Conservation (phyloP, 2,797 vertebrate species). For the Muscicapa comitata region DNA sequence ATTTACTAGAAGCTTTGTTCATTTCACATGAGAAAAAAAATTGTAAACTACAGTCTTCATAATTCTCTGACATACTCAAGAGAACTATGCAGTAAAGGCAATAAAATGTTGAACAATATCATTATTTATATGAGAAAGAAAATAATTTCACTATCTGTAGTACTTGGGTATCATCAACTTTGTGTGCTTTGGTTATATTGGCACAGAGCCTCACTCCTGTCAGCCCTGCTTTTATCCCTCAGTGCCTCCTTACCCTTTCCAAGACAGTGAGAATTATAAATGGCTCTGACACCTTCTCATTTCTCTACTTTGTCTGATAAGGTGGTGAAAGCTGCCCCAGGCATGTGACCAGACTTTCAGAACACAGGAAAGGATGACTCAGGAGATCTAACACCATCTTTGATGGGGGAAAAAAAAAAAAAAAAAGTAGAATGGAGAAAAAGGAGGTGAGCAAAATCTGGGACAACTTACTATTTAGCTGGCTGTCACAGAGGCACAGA, state of each 20-base stretch:
- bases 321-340: neutral
- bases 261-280: neutral
- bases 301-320: neutral
- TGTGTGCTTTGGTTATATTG: neutral
- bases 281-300: neutral
- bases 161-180: neutral
- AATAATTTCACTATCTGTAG: neutral
- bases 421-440: neutral
- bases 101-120: slow-evolving; percentile 10
- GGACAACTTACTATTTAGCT: neutral
- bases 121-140: neutral
- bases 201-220: neutral
- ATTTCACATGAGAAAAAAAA: slow-evolving; percentile 5
- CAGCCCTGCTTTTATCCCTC: neutral
- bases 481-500: neutral
- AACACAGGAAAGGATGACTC: neutral
- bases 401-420: neutral
- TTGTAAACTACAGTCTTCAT: slow-evolving; percentile 31
- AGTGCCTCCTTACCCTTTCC: neutral
- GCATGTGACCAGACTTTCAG: neutral
- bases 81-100: slow-evolving; percentile 20
- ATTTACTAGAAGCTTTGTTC: slow-evolving; percentile 19
- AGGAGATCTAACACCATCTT: neutral
- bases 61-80: slow-evolving; percentile 44
- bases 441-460: neutral